Base-by-base conservation (phyloP, 1,140 invertebrate genomes). In the Drosophila truncata region DNA sequence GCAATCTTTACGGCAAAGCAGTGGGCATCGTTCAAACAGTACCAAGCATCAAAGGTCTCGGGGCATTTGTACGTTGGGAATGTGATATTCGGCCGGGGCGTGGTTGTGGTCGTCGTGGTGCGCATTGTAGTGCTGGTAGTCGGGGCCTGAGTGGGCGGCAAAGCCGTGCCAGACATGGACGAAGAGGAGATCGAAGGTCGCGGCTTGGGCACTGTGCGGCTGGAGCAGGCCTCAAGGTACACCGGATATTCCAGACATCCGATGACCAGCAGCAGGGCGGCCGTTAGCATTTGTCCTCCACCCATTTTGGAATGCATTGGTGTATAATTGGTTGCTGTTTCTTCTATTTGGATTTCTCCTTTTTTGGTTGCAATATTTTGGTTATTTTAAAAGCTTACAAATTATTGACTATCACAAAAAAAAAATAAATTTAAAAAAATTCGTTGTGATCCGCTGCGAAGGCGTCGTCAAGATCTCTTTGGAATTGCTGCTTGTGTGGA, bases 1-100 rank as follows among this genome's bases (percentile, higher is more conserved):
- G 96, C 97, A 82, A 99, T 98, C 94, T 98, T 97, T 78, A 98
- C 97, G 39, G 97, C 97, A 94, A 98, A 98, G 94, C 98, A 98
- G 80, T 96, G 97, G 91, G 97, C 97, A 90, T 97, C 97, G 94
- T 98, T 98, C 62, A 98, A 95, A 93, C 98, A 99, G 94, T 98
- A 98, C 96, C 96, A 98, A 93, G 97, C 96, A 91, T 97, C 97
- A 94, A 98, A 98, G 91, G 96, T 96, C 72, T 96, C 96, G 86
- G 97, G 97, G 94, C 98, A 98, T 91, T 96, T 95, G 94, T 97
- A 98, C 91, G 96, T 98, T 93, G 97, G 97, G 95, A 98, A 98
- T 95, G 97, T 98, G 93, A 98, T 96, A 94, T 98, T 98, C 78
- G 97, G 97, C 82, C 97, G 94, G 80, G 96, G 95, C 85, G 97